Conservation (phyloP, 1,140 invertebrate genomes). For the Lutraria rhynchaena region DNA sequence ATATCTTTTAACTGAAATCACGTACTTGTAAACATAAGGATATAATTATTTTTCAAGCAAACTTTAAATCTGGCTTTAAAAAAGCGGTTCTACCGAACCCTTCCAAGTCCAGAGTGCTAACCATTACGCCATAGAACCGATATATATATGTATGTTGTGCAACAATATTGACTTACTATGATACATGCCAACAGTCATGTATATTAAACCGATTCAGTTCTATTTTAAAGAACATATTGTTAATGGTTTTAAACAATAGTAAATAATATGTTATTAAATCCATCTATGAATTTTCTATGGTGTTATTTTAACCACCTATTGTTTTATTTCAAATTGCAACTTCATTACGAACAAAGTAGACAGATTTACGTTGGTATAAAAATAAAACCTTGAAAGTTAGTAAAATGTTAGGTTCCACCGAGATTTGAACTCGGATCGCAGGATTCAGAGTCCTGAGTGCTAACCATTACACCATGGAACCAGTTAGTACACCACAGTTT, state of each 20-base stretch:
- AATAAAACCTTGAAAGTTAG: too few relatives aligned
- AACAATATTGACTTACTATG: too few relatives aligned
- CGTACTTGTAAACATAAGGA: too few relatives aligned
- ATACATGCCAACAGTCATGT: not conserved
- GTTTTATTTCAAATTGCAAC: too few relatives aligned
- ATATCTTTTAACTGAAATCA: too few relatives aligned
- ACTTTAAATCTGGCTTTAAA: too few relatives aligned
- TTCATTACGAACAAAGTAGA: too few relatives aligned
- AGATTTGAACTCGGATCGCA: constrained; percentile 52
- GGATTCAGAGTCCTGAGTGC: constrained; percentile 56
- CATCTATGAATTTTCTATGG: not conserved
- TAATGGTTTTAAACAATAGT: constrained; percentile 1
- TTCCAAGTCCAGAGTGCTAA: constrained; percentile 66
- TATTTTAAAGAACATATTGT: not conserved
- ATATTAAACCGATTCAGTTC: not conserved
- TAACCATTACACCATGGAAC: constrained; percentile 53
- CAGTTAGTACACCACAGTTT: too few relatives aligned
- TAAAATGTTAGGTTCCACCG: constrained; percentile 14
- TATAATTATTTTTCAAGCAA: too few relatives aligned
- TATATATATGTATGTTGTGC: not conserved
- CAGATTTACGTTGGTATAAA: too few relatives aligned
- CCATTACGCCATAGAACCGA: constrained; percentile 65
- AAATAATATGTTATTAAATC: not conserved
- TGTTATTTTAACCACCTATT: not conserved
- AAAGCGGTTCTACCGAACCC: constrained; percentile 61